Evolutionary conservation across 2,113 vertebrate genomes (phyloP).

Genomic region (Pagrus major): DNA sequence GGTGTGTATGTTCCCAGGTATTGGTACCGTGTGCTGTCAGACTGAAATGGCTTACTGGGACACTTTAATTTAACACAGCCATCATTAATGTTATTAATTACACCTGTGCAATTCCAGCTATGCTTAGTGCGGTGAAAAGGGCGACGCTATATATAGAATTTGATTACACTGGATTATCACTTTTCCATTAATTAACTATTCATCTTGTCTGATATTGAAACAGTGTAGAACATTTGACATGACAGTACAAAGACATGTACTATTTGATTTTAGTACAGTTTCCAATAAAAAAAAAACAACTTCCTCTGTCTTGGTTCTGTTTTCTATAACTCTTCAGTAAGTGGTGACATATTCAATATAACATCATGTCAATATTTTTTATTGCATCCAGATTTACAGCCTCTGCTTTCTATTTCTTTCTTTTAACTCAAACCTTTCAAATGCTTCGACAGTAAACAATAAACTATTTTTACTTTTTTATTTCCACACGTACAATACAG

Average conservation of each 20-base stretch:
- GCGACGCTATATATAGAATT: neutral
- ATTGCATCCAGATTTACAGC: neutral
- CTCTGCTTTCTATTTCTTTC: neutral
- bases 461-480: neutral
- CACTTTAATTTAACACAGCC: neutral
- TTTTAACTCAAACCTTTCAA: neutral
- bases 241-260: neutral
- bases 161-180: neutral
- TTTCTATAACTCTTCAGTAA: neutral
- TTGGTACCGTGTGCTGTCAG: conserved; percentile 19
- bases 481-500: neutral
- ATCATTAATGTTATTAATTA: conserved; percentile 19
- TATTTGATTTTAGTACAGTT: neutral
- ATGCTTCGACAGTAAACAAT: conserved; percentile 9
- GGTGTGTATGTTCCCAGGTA: neutral
- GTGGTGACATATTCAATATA: neutral
- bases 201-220: neutral
- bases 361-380: neutral
- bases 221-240: neutral
- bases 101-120: neutral
- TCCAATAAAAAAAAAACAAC: neutral
- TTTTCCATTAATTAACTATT: neutral
- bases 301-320: neutral
- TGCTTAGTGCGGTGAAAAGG: neutral
- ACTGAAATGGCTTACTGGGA: neutral